phyloP scores from a whole-genome alignment of 2,797 vertebrate genomes.

The Pristis pectinata region DNA sequence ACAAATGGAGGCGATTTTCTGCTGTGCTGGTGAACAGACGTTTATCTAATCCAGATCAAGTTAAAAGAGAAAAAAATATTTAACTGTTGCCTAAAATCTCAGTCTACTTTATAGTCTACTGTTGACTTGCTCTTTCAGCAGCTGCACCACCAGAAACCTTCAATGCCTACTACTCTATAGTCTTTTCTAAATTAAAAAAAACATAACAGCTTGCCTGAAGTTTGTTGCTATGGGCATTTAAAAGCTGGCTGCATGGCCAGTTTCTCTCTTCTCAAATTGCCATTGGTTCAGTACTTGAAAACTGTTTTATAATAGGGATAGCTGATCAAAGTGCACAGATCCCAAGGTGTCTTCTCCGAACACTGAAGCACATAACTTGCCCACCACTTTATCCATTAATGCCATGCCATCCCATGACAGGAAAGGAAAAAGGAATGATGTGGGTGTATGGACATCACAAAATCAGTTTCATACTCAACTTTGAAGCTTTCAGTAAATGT shows the following conservation, averaged over 20 bases:
- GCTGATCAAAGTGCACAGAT: neutral
- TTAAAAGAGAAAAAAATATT: neutral
- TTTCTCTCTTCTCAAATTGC: neutral
- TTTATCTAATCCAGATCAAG: neutral
- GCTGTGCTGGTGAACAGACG: too few species aligned
- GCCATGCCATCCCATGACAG: neutral
- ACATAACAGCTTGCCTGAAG: neutral
- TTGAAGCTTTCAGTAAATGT: neutral
- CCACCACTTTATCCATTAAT: neutral
- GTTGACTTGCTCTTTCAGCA: neutral
- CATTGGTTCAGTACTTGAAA: neutral
- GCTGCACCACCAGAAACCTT: neutral
- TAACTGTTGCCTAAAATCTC: neutral
- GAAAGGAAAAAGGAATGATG: neutral
- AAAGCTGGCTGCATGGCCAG: neutral
- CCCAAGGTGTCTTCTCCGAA: neutral
- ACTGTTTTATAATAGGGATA: neutral
- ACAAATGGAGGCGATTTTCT: neutral
- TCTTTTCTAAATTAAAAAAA: neutral
- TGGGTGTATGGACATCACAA: neutral
- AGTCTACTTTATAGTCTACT: neutral
- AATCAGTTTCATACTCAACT: neutral
- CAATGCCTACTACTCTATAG: neutral
- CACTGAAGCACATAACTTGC: neutral
- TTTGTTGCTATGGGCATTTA: neutral